Percentiles rank a stretch among this genome's conserved stretches.
Conservation (phyloP, 2,797 vertebrate species). For the Liasis olivaceus region DNA sequence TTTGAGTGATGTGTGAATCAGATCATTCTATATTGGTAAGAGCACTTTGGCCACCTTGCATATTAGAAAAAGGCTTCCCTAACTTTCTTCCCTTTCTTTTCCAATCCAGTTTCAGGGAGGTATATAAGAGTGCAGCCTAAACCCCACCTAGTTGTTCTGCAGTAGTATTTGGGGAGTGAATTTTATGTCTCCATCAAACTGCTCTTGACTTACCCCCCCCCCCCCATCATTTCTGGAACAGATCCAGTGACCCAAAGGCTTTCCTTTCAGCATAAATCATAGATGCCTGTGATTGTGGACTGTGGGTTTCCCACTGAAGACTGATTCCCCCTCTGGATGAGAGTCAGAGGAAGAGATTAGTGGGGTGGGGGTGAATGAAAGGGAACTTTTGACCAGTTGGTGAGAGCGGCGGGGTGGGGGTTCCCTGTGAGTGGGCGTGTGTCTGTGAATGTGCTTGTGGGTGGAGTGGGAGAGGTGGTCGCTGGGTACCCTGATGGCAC, state of each 20-base stretch:
- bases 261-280: background rate
- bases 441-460: too few relatives aligned
- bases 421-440: too few relatives aligned
- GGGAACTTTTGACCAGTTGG: too few relatives aligned
- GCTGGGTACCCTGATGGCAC: too few relatives aligned
- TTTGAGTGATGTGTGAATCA: background rate
- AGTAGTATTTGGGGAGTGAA: background rate
- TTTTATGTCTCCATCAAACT: background rate
- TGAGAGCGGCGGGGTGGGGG: too few relatives aligned
- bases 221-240: background rate
- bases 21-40: background rate
- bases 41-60: background rate
- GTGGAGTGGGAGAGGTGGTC: too few relatives aligned
- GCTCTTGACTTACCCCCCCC: background rate
- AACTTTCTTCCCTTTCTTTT: background rate
- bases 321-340: too few relatives aligned
- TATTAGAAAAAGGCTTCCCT: background rate
- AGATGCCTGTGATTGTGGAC: too few relatives aligned
- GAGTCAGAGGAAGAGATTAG: too few relatives aligned
- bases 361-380: too few relatives aligned
- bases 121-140: background rate
- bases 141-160: background rate
- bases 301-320: too few relatives aligned
- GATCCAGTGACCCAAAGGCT: background rate
- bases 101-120: background rate